Base-by-base conservation (phyloP, 2,113 vertebrate species). In the Castor canadensis region DNA sequence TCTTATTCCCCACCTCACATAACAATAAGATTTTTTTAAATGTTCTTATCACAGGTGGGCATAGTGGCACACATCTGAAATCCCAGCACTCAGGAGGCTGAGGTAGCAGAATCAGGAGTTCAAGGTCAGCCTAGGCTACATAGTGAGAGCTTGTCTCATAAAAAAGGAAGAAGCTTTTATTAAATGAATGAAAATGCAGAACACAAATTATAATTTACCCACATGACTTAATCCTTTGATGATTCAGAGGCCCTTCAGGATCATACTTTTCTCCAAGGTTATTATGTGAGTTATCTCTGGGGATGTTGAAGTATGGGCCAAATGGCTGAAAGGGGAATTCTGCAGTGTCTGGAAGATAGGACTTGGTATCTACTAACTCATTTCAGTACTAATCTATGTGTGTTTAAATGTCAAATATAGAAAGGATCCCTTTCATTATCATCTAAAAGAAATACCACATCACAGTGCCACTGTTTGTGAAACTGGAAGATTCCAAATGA, bases 121-220 rank as follows among this genome's bases (percentile, higher is more conserved):
- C 22, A 62, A 62, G 28, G 24, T 24, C 20, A 62, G 60, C 60
- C 60, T 62, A 24, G 60, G 8, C 60, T 62, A 69, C 67, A 69
- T 38, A 69, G 16, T 17, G n/a, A 69, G n/a, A 69, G 7, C n/a
- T 69, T 38, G n/a, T 86, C 47, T 71, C 49, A 28, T n/a, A 72
- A 72, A 24, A 24, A 72, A 76, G 19, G 2, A 54, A 87, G n/a
- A 22, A 4, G 4, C 40, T 87, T 93, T 97, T 58, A 87, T 73
- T 83, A 93, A 93, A 64, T 93, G 24, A 92, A 87, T 90, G 73
- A 89, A 95, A 89, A 86, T 67, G 47, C 1, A 93, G 94, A 75
- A 81, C 32, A 76, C 64, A 81, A 93, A 73, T 71, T 84, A 20
- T 89, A 60, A 81, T 85, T 96, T 75, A 76, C 16, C 66, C 69